Percentiles rank a stretch among this genome's conserved stretches.
Evolutionary conservation across 1,140 invertebrate genomes (phyloP).

Genomic region (Drosophila rhopaloa): DNA sequence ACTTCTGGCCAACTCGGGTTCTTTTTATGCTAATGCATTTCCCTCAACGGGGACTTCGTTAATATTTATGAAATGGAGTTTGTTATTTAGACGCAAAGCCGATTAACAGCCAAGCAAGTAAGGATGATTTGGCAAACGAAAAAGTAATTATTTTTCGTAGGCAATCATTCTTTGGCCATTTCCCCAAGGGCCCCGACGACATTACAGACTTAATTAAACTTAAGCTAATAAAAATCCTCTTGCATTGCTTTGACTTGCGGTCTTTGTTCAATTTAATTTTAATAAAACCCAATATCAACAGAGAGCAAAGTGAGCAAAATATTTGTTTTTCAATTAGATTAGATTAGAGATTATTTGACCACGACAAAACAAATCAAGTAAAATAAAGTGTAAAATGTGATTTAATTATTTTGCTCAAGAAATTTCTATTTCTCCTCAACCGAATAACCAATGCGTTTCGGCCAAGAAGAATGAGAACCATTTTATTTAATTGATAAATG

Average conservation of each 20-base stretch:
- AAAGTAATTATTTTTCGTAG: slow-evolving; percentile 31
- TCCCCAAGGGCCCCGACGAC: slow-evolving; percentile 40
- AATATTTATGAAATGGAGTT: slow-evolving; percentile 36
- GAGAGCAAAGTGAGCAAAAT: slow-evolving; percentile 8
- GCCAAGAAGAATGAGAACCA: neutral
- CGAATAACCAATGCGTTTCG: neutral
- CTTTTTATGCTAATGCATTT: slow-evolving; percentile 38
- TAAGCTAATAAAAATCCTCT: slow-evolving; percentile 57
- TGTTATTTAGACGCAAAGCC: slow-evolving; percentile 8
- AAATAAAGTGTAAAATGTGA: slow-evolving; percentile 12
- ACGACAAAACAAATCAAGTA: slow-evolving; percentile 3
- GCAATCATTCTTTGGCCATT: slow-evolving; percentile 7
- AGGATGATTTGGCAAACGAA: slow-evolving; percentile 3
- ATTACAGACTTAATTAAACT: slow-evolving; percentile 66
- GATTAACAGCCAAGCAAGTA: slow-evolving; percentile 1
- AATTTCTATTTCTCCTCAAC: neutral
- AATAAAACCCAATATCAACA: slow-evolving; percentile 60
- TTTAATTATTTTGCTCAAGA: slow-evolving; percentile 7
- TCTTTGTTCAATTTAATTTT: slow-evolving; percentile 7
- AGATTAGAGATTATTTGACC: neutral
- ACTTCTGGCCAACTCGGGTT: slow-evolving; percentile 1
- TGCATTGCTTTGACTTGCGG: slow-evolving; percentile 9
- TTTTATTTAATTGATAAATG: slow-evolving; percentile 33
- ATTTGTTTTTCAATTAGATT: neutral
- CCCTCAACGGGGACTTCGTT: slow-evolving; percentile 6